Evolutionary conservation across 1,140 invertebrate genomes (phyloP).

Genomic region (Magallana angulata): DNA sequence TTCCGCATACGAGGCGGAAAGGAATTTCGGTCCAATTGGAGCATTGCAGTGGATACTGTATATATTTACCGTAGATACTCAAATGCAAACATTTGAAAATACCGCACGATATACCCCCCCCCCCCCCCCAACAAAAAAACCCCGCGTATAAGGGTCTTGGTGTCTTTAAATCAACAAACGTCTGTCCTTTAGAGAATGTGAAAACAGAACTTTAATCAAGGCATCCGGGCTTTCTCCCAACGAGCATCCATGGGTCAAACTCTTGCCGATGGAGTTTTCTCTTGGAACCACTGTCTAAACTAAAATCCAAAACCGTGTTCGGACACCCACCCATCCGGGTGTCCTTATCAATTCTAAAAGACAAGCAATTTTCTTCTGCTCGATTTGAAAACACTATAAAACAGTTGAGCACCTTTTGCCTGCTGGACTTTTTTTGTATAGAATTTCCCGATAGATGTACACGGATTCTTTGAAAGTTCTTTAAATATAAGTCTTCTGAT

Average conservation of each 20-base stretch:
- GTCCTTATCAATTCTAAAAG: neutral
- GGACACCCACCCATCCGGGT: neutral
- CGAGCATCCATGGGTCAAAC: constrained; percentile 6
- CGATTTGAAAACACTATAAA: constrained; percentile 8
- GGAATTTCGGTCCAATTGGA: too few species aligned
- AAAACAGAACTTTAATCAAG: neutral
- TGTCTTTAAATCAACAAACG: neutral
- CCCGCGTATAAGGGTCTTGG: neutral
- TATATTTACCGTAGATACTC: too few species aligned
- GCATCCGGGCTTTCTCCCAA: neutral
- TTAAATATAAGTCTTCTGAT: neutral
- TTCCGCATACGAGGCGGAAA: too few species aligned
- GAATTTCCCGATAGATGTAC: constrained; percentile 9
- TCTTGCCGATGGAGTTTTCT: constrained; percentile 3
- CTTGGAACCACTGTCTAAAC: constrained; percentile 1
- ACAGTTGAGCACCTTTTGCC: neutral
- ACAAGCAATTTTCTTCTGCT: neutral
- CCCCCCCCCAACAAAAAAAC: too few species aligned
- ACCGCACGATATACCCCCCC: too few species aligned
- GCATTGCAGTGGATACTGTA: too few species aligned
- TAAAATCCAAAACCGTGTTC: neutral
- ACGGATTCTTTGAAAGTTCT: constrained; percentile 7
- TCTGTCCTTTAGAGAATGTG: neutral
- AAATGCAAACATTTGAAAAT: too few species aligned
- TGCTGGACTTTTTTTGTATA: neutral